Conservation (phyloP, 1,140 invertebrate species). For the Aporrectodea caliginosa region DNA sequence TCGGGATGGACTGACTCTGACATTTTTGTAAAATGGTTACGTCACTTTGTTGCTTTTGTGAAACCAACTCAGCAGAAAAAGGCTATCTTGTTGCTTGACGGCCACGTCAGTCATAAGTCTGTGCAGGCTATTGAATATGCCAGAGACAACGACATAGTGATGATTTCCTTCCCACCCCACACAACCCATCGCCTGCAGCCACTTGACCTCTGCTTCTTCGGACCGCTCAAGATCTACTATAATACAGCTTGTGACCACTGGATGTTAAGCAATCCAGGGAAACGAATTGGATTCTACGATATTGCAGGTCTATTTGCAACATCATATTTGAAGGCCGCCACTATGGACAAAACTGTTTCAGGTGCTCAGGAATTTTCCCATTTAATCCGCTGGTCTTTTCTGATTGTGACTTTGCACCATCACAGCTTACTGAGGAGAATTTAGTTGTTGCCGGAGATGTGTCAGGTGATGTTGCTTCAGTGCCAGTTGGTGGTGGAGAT, state of each 20-base stretch:
- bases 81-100: constrained; percentile 10
- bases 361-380: constrained; percentile 52
- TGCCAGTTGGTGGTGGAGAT: too few relatives aligned
- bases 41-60: constrained; percentile 6
- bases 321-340: constrained; percentile 49
- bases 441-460: too few relatives aligned
- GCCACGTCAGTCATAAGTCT: neutral
- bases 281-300: constrained; percentile 40
- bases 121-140: constrained; percentile 19
- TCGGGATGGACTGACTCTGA: constrained; percentile 12
- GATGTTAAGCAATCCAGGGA: constrained; percentile 41
- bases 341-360: constrained; percentile 47
- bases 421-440: neutral
- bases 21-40: constrained; percentile 7
- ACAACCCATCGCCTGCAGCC: constrained; percentile 51
- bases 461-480: too few relatives aligned
- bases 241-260: constrained; percentile 42
- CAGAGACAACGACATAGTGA: constrained; percentile 64
- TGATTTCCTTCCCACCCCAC: constrained; percentile 52
- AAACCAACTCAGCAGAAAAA: constrained; percentile 1
- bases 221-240: constrained; percentile 49
- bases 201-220: constrained; percentile 49
- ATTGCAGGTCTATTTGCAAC: constrained; percentile 39
- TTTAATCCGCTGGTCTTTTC: neutral
- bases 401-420: neutral